Conservation (phyloP, 2,888 invertebrate genomes). For the Lamellibrachia satsuma region DNA sequence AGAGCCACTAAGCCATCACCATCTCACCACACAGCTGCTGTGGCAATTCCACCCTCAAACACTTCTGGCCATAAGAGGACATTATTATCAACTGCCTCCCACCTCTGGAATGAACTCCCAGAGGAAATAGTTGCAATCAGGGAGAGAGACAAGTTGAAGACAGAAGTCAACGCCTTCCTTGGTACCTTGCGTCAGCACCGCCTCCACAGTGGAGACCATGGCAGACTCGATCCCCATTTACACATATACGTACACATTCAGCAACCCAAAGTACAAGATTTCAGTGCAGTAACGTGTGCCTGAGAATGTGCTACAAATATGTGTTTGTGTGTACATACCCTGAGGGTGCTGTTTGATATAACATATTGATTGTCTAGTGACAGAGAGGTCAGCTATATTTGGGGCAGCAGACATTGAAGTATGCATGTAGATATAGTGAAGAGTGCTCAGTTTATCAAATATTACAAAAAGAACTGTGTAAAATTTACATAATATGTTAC, state of each 20-base stretch:
- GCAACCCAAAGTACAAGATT: neutral
- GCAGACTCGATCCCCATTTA: neutral
- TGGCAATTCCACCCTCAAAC: too few relatives aligned
- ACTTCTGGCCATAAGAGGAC: too few relatives aligned
- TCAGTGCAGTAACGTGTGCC: neutral
- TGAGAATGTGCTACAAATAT: neutral
- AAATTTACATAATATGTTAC: neutral
- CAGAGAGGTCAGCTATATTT: constrained; percentile 11
- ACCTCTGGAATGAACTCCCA: too few relatives aligned
- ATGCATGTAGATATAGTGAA: neutral
- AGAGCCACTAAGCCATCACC: too few relatives aligned
- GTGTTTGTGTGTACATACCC: neutral
- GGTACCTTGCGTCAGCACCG: too few relatives aligned
- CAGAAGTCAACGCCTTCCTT: too few relatives aligned
- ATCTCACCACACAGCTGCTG: too few relatives aligned
- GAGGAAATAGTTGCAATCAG: too few relatives aligned
- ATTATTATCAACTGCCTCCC: too few relatives aligned
- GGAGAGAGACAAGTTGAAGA: too few relatives aligned
- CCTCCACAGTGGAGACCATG: too few relatives aligned
- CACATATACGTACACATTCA: neutral
- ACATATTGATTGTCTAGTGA: neutral
- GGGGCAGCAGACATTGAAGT: neutral
- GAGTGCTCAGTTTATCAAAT: neutral
- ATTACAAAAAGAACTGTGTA: neutral
- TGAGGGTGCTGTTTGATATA: neutral